Base-by-base conservation (phyloP, 2,888 invertebrate species). In the Drosophila neutralis region DNA sequence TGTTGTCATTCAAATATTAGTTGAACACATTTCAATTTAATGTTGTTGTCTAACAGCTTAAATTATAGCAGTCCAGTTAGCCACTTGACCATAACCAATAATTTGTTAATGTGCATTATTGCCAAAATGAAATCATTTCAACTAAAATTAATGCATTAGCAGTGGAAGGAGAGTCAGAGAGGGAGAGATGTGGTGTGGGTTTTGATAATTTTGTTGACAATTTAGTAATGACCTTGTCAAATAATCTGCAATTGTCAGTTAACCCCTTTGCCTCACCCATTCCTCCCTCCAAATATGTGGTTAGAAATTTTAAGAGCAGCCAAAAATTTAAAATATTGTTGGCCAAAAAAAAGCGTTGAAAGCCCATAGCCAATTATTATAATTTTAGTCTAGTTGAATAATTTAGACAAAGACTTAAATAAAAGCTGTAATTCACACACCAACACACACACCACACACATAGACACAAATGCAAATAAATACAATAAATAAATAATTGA, bases 401-500 rank as follows among this genome's bases (percentile, higher is more conserved):
- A 85, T 81, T 65, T 63, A 72, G 64, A 75, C 74, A 78, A 77
- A 72, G 71, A 76, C 59, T 74, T 60, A 69, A 76, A 81, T 83
- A 78, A 83, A 80, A 75, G 77, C 76, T 65, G 62, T 68, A 80
- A 75, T 83, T 72, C 63, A 69, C 36, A 36, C 21, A n/a, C 42
- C 59, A 53, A 63, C 54, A 72, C 29, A 24, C 24, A 38, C n/a
- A 18, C 49, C 52, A 21, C 27, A 27, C 27, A 27, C 27, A 27
- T 0, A 27, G 4, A 45, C 2, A 45, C 54, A 36, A 27, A 56
- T 27, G 18, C 54, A 56, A 56, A 56, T 27, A n/a, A 73, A 71
- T 80, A 78, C 66, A 70, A 72, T 70, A 81, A 69, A 81, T 72
- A 62, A 71, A 82, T 88, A 87, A 87, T 88, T 87, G 78, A 87